Evolutionary conservation across 2,888 invertebrate species (phyloP).

Genomic region (Crossocerus cetratus): DNA sequence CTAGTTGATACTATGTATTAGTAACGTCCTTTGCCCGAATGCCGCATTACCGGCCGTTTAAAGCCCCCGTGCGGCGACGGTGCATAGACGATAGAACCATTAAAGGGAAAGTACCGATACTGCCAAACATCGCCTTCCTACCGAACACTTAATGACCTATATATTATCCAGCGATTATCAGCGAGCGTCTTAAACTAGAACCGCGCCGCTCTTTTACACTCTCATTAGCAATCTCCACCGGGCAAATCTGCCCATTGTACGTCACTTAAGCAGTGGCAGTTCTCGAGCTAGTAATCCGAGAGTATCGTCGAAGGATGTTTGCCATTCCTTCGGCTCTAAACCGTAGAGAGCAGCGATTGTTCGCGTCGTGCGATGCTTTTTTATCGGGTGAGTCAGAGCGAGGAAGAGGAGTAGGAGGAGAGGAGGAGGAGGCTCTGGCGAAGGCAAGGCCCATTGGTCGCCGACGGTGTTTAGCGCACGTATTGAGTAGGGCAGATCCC

Average conservation of each 20-base stretch:
- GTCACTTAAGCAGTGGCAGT: too few relatives aligned
- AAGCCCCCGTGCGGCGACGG: not conserved
- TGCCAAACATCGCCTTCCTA: not conserved
- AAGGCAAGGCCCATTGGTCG: slow-evolving; percentile 19
- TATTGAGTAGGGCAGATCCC: not conserved
- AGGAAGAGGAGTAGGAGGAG: not conserved
- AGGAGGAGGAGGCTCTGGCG: not conserved
- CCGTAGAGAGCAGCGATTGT: slow-evolving; percentile 9
- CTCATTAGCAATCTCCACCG: too few relatives aligned
- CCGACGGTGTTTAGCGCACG: not conserved
- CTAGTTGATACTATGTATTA: not conserved
- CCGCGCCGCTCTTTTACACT: not conserved
- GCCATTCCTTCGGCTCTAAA: not conserved
- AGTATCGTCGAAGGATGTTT: slow-evolving; percentile 4
- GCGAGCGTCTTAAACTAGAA: not conserved
- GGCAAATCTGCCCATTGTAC: too few relatives aligned
- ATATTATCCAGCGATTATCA: not conserved
- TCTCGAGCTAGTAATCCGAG: too few relatives aligned
- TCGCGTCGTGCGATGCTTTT: not conserved
- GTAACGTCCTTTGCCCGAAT: not conserved
- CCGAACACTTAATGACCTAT: not conserved
- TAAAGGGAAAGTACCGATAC: not conserved
- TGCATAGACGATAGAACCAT: not conserved
- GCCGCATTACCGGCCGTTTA: not conserved
- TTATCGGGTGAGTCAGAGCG: too few relatives aligned